Base-by-base conservation (phyloP, 1,140 invertebrate species). In the Scaptomyza montana region DNA sequence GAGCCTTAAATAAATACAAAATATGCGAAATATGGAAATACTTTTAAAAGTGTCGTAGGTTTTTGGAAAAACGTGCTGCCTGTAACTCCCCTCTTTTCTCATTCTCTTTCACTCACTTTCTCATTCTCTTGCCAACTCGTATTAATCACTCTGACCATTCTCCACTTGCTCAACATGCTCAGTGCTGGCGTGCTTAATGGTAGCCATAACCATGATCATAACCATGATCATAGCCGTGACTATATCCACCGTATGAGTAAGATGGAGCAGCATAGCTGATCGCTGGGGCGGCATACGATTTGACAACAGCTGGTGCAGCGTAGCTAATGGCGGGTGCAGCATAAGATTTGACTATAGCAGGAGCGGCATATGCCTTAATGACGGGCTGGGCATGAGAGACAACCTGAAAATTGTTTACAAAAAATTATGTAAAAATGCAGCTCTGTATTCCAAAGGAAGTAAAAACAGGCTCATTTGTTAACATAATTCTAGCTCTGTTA, bases 1-100 rank as follows among this genome's bases (percentile, higher is more conserved):
- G 54, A 53, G 59, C 46, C 81, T 86, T 86, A 86, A 86, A 86
- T 89, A 82, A 86, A 86, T 89, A 87, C 77, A 69, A 63, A 82
- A 77, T 78, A 53, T 67, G n/a, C 51, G 57, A 56, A 56, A 46
- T 59, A 59, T 59, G 49, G 62, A 3, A 59, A n/a, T 61, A 28
- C 16, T 45, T 62, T 59, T 21, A 63, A 56, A 45, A 53, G 43
- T 56, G 74, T 36, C 7, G 7, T 65, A 63, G 65, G 59, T 64
- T 62, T 67, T 64, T 46, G 41, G 33, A 36, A 64, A 53, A 74
- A 87, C 79, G 82, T 87, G 82, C 82, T 55, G 61, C 68, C 61
- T 65, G 67, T 63, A 78, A 65, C 68, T 54, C 30, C 28, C 33
- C 28, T 55, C 3, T 25, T 25, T 25, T 21, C 41, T 10, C 36